Evolutionary conservation across 2,797 vertebrate genomes (phyloP).

Genomic region (Thalassophryne amazonica): DNA sequence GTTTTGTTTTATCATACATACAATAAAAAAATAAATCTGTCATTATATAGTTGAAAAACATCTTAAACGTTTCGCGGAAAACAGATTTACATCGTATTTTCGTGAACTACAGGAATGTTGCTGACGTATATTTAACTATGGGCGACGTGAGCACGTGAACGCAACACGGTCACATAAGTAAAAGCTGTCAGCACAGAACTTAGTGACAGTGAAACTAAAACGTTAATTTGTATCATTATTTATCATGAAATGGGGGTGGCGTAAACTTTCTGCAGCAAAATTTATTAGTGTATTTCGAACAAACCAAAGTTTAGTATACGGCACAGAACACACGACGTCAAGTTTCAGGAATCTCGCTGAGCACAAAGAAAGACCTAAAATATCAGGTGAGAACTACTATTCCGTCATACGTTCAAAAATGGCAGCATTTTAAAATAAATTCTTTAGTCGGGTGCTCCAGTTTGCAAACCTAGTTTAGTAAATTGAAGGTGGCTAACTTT

Average conservation of each 20-base stretch:
- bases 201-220: background rate
- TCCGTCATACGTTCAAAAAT: too few relatives aligned
- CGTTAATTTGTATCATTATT: rapidly evolving
- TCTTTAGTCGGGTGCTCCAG: rapidly evolving
- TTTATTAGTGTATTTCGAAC: constrained; percentile 51
- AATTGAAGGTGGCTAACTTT: constrained; percentile 15
- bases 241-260: too few relatives aligned
- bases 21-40: too few relatives aligned
- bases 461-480: constrained; percentile 10
- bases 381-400: constrained; percentile 32
- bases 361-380: constrained; percentile 24
- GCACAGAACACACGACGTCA: constrained; percentile 38
- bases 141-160: constrained; percentile 12
- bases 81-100: too few relatives aligned
- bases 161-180: constrained; percentile 22
- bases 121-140: too few relatives aligned
- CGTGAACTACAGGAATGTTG: too few relatives aligned
- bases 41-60: too few relatives aligned
- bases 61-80: too few relatives aligned
- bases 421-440: too few relatives aligned
- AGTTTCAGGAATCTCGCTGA: constrained; percentile 13
- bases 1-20: too few relatives aligned
- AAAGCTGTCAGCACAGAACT: constrained; percentile 4
- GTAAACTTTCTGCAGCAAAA: too few relatives aligned
- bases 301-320: constrained; percentile 28